Conservation (phyloP, 2,888 invertebrate species). For the Timema cristinae region DNA sequence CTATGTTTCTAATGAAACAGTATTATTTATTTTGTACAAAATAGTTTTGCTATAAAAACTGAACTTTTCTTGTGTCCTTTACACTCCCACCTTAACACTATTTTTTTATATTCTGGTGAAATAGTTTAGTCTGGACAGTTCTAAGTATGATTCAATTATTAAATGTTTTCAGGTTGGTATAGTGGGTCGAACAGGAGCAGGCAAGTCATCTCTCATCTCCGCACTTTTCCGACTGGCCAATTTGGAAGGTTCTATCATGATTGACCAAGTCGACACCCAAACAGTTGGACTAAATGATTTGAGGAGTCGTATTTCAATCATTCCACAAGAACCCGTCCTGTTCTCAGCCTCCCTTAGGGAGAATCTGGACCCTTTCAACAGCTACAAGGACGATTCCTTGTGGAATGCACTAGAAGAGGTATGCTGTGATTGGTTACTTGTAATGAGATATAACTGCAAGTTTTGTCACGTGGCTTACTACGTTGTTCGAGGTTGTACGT, state of each 20-base stretch:
- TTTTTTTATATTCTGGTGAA: no score
- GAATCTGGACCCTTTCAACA: slow-evolving; percentile 80
- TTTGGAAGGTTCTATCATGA: slow-evolving; percentile 67
- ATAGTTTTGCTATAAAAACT: no score
- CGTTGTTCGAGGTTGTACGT: no score
- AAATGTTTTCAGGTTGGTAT: slow-evolving; percentile 58
- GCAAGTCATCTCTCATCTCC: slow-evolving; percentile 77
- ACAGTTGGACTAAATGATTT: slow-evolving; percentile 72
- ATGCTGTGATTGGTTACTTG: neutral
- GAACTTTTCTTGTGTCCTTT: no score
- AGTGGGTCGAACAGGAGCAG: slow-evolving; percentile 84
- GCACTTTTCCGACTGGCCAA: slow-evolving; percentile 80
- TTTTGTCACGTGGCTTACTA: no score
- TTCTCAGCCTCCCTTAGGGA: slow-evolving; percentile 79
- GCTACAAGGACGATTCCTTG: slow-evolving; percentile 64
- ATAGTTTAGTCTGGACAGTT: no score
- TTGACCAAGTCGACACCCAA: slow-evolving; percentile 70
- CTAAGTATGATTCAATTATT: no score
- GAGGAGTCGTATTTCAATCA: slow-evolving; percentile 78
- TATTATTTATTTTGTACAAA: no score
- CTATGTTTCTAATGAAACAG: no score
- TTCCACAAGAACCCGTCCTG: slow-evolving; percentile 86
- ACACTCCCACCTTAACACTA: no score
- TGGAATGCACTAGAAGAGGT: slow-evolving; percentile 73
- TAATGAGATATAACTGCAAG: neutral